These are phyloP conservation scores for Oreotrochilus melanogaster DNA, from an alignment of 2,113 vertebrate species.

Conservation along the genomic window DNA sequence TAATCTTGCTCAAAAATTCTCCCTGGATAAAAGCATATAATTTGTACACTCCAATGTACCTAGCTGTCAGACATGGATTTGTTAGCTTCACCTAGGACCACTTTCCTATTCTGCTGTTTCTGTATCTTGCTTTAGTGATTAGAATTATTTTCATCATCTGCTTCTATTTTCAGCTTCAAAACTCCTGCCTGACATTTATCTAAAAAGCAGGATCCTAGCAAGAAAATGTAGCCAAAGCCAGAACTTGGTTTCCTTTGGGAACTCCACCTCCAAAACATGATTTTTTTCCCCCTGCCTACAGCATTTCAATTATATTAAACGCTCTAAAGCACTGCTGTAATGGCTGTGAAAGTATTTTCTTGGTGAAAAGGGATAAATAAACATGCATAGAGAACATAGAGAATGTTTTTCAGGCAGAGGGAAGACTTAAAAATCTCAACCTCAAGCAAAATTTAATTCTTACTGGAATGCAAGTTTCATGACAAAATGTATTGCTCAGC, in stretches of 20 bases:
- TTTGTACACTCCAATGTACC: slow-evolving; percentile 60
- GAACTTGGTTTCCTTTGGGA: slow-evolving; percentile 61
- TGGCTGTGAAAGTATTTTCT: slow-evolving; percentile 51
- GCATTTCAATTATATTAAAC: slow-evolving; percentile 62
- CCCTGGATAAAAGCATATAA: slow-evolving; percentile 72
- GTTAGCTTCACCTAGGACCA: slow-evolving; percentile 67
- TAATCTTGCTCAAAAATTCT: slow-evolving; percentile 71
- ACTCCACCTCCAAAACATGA: slow-evolving; percentile 33
- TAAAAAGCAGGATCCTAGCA: slow-evolving; percentile 64
- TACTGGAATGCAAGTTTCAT: neutral
- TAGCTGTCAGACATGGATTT: slow-evolving; percentile 68
- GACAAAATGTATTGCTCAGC: neutral
- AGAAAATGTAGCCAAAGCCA: slow-evolving; percentile 24
- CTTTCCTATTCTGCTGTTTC: slow-evolving; percentile 46
- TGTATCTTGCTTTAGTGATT: slow-evolving; percentile 68
- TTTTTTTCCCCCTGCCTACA: slow-evolving; percentile 29
- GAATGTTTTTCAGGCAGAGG: neutral
- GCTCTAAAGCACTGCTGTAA: slow-evolving; percentile 55
- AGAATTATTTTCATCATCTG: slow-evolving; percentile 67
- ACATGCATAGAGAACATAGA: slow-evolving; percentile 13
- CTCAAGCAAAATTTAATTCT: slow-evolving; percentile 24
- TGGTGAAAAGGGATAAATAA: slow-evolving; percentile 53
- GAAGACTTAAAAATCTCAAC: slow-evolving; percentile 1
- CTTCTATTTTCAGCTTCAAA: slow-evolving; percentile 62
- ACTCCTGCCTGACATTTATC: slow-evolving; percentile 61